Evolutionary conservation across 1,140 invertebrate genomes (phyloP), one percentile per base, ranked within the genome.

Genomic region (Fragariocoptes setiger): DNA sequence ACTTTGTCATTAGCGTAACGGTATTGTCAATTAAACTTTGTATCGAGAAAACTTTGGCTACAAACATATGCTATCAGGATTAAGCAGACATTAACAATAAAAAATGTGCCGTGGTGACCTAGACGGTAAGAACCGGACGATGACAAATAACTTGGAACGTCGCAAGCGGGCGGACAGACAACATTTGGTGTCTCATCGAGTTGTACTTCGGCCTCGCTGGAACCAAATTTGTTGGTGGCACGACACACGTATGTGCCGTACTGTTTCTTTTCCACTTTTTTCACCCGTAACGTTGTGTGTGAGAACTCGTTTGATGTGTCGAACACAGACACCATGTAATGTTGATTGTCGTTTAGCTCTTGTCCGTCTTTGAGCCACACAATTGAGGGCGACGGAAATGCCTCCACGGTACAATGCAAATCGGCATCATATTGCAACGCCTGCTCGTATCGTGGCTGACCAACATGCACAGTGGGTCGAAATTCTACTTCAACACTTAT

Each of bases 371-470:
- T 82, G 4, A 75, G 54, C 80, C 80, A 88, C 2, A 66, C 63
- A 43, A 88, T 78, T 1, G 74, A 74, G 2, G 80, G 77, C n/a
- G 76, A 74, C 14, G 79, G 80, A 58, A 82, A 88, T 0, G 79
- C 77, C 56, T 83, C 76, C 3, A 88, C 71, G 51, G 79, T 75
- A 51, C 80, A 88, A 50, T 80, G 76, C 42, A 88, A 54, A 53
- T 85, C 77, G 73, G 80, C 80, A 48, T 86, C 77, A 50, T 79
- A 85, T 53, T 80, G 76, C 4, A 85, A 57, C 4, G 79, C 79
- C 65, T 86, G 72, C 16, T 74, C 74, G 15, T 83, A 59, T 13
- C 75, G 62, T 14, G 46, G 46, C 25, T 49, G 46, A 1, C 75
- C 72, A 14, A 77, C 74, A 2, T 68, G 71, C 21, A 86, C 74